Base-by-base conservation (phyloP, 2,888 invertebrate genomes). In the Pollenia angustigena region DNA sequence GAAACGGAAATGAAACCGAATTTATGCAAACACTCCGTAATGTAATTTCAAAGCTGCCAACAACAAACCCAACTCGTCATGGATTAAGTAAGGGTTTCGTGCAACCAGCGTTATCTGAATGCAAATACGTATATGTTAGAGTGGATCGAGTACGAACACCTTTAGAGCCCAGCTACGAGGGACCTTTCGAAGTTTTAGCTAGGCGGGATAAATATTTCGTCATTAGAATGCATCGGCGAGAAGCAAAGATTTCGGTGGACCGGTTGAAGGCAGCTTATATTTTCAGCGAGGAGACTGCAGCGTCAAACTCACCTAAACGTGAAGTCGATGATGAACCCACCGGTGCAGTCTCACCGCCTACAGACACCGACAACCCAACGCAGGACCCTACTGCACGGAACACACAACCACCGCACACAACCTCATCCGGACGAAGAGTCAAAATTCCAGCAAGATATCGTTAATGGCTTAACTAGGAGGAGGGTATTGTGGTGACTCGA, bases 261-360 rank as follows among this genome's bases (percentile, higher is more conserved):
- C 87, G 87, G 64, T 23, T 88, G 6, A 90, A 89, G 88, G 88
- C 62, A 72, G 85, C 23, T 60, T 85, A 44, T n/a, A n/a, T n/a
- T n/a, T n/a, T n/a, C n/a, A n/a, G n/a, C n/a, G n/a, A n/a, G n/a
- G n/a, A n/a, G n/a, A n/a, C 54, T 7, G 4, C 10, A 18, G 18
- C 54, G 54, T n/a, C 50, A 50, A n/a, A n/a, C n/a, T n/a, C n/a
- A n/a, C 50, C 50, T 11, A 3, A 50, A 54, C 54, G 4, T 8
- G 7, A 54, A n/a, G 16, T 18, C 54, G 18, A 4, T 3, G 18
- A 4, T 16, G 8, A n/a, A 4, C 54, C 54, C 10, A 18, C 10
- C 16, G 12, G 7, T 6, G 18, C 16, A n/a, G 54, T 16, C 10
- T 16, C 54, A 12, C 54, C 54, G 18, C 16, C 16, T 4, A 6